Base-by-base conservation (phyloP, 2,797 vertebrate species). In the Trematomus bernacchii region DNA sequence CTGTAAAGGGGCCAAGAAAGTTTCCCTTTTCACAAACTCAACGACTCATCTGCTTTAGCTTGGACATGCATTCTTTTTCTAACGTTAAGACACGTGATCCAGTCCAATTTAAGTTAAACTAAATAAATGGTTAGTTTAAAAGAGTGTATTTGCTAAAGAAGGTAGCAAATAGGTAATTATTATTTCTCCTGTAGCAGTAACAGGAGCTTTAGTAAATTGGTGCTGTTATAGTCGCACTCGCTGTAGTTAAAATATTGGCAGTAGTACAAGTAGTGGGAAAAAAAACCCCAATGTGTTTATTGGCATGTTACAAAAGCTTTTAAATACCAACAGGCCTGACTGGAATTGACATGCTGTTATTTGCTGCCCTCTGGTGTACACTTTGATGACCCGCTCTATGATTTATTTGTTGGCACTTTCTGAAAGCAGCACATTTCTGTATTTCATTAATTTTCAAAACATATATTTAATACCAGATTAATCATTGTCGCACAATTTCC, bases 301-400 rank as follows among this genome's bases (percentile, higher is more conserved):
- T 23, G 19, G 23, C 19, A 27, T 16, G 19, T 14, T 16, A 0
- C 44, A 43, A 18, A 18, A 19, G 42, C n/a, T 44, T 43, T 44
- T 3, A 37, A 37, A 19, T 0, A 9, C 1, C 0, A 3, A 11
- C 46, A 33, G 48, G 1, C 4, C 13, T 7, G 19, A 46, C 16
- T 66, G n/a, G 54, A 44, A 30, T 15, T 60, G 59, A 71, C 66
- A 6, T 11, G 68, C 44, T 57, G 78, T 58, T 60, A 51, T 90
- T 11, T 91, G 85, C 86, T 91, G 89, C 90, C 89, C 82, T 73
- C 90, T 91, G 74, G 70, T 88, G 91, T 64, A 0, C 46, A 19
- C 30, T 2, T 0, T 19, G 47, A 15, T 67, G 0, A 10, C 55
- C 54, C 16, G 42, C 21, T 2, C 8, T n/a, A 3, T 1, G 18